Conservation (phyloP, 2,797 vertebrate genomes). For the Mus caroli region DNA sequence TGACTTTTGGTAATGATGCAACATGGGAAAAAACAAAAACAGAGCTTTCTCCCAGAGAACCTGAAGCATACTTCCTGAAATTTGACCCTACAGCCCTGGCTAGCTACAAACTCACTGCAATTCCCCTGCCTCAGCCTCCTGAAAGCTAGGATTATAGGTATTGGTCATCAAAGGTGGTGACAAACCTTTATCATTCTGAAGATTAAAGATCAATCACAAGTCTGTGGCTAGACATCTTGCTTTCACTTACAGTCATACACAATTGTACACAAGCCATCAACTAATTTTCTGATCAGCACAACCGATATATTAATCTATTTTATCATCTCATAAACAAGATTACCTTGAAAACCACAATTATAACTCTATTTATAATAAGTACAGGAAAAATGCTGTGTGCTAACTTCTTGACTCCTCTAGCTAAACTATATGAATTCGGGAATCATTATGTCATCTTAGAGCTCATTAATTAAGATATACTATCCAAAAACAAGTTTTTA, state of each 20-base stretch:
- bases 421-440: not conserved
- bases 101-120: not conserved
- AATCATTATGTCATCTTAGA: not conserved
- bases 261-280: conserved; percentile 2
- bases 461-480: not conserved
- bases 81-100: not conserved
- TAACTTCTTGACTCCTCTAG: not conserved
- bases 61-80: not conserved
- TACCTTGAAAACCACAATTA: not conserved
- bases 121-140: not conserved
- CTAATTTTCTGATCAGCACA: conserved; percentile 15
- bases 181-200: not conserved
- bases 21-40: too few species aligned
- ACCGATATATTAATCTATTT: not conserved
- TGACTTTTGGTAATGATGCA: not conserved
- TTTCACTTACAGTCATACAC: not conserved
- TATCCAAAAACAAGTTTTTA: conserved; percentile 31
- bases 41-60: not conserved
- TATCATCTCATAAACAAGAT: not conserved
- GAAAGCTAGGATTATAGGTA: not conserved
- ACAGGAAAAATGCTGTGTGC: not conserved
- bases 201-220: not conserved
- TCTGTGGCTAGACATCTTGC: not conserved
- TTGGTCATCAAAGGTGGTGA: too few species aligned
- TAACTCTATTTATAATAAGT: not conserved